Conservation (phyloP, 2,113 vertebrate species). For the Alethe castanea region DNA sequence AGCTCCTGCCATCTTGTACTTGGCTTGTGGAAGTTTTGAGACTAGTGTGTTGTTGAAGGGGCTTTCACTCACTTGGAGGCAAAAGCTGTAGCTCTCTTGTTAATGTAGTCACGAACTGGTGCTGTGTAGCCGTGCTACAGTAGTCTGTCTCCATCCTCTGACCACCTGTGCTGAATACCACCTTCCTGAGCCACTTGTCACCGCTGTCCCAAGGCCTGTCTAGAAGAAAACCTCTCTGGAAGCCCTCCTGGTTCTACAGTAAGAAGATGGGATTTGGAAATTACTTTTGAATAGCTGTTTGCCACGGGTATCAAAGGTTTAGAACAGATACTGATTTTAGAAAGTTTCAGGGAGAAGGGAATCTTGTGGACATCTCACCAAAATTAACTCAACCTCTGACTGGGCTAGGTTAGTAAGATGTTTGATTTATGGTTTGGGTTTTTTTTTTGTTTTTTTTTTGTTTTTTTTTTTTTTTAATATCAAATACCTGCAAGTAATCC, state of each 20-base stretch:
- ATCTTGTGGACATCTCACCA: fast-evolving
- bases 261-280: background rate
- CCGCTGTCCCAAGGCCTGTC: background rate
- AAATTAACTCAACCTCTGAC: background rate
- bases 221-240: background rate
- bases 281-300: background rate
- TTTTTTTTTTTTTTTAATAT: background rate
- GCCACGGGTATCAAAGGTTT: background rate
- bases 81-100: background rate
- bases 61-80: background rate
- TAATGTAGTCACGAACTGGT: fast-evolving
- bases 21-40: background rate
- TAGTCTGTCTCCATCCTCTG: background rate
- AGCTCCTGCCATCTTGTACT: background rate
- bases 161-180: background rate
- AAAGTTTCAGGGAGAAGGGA: background rate
- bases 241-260: background rate
- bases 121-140: background rate
- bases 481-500: background rate
- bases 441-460: background rate
- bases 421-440: background rate
- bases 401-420: background rate
- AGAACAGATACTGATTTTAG: background rate
- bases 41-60: background rate
- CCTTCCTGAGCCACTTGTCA: fast-evolving